Base-by-base conservation (phyloP, 2,113 vertebrate species). In the Xenopus borealis region DNA sequence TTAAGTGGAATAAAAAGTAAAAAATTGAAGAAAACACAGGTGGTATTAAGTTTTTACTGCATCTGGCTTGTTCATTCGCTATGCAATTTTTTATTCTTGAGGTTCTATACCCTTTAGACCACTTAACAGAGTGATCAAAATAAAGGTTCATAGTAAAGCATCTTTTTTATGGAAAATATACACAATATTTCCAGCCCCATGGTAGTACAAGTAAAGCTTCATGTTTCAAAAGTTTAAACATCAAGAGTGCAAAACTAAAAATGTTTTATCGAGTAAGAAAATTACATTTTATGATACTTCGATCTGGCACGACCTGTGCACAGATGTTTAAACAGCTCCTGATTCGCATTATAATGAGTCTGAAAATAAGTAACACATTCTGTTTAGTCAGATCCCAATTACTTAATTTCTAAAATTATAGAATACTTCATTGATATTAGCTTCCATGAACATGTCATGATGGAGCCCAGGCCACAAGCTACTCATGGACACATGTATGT, bases 301-400 rank as follows among this genome's bases (percentile, higher is more conserved):
- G 50, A 71, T 78, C 58, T 69, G 14, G 70, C 72, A 44, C 0
- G 27, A 19, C 6, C 72, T 19, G 16, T 52, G 33, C n/a, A 57
- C 14, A 72, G 18, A 66, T 72, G 40, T 16, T 63, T 23, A 30
- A 59, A 72, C 13, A 67, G 62, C 52, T 19, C 7, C 3, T 10
- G 14, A 16, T 58, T 47, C 16, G 11, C 65, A 50, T n/a, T 5
- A n/a, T 71, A 23, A 52, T 58, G 4, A 45, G 23, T 58, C 10
- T 27, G 18, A 64, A 52, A 69, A 67, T 71, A 7, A 70, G 3
- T 61, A 30, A 50, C 57, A 63, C 61, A 23, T 57, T 63, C 58
- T 27, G n/a, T 55, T 69, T 17, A 55, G 27, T 50, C 18, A 63
- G 17, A 33, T 33, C 23, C 8, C 40, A 59, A 45, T 71, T 23